Conservation (phyloP, 2,888 invertebrate species). For the Lasioglossum leucozonium region DNA sequence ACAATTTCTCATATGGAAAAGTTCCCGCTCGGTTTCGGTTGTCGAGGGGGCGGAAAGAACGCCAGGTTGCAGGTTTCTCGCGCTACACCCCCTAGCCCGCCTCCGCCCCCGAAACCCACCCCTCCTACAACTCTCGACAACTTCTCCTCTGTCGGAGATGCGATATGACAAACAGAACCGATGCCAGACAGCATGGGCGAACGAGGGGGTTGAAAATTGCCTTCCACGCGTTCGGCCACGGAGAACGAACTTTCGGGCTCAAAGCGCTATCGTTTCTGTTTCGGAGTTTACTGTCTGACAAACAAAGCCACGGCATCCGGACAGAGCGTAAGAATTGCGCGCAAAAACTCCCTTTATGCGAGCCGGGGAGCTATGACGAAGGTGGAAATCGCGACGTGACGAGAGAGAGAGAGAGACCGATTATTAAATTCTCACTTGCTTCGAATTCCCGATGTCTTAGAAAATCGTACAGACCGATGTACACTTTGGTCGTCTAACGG, state of each 20-base stretch:
- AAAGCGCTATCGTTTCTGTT: slow-evolving; percentile 1
- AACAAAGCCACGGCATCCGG: not conserved
- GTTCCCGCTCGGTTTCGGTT: slow-evolving; percentile 59
- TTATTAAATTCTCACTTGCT: not conserved
- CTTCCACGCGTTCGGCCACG: slow-evolving; percentile 1
- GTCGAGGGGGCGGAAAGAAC: slow-evolving; percentile 29
- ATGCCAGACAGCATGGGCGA: slow-evolving; percentile 23
- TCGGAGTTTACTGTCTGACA: slow-evolving; percentile 12
- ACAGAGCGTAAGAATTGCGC: not conserved
- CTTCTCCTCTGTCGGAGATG: slow-evolving; percentile 35
- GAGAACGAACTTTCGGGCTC: not conserved
- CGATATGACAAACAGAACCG: slow-evolving; percentile 46
- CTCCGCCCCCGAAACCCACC: too few species aligned
- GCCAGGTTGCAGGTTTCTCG: slow-evolving; percentile 50
- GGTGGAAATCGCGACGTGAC: not conserved
- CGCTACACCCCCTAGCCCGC: slow-evolving; percentile 29
- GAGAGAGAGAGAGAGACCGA: not conserved
- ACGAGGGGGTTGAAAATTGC: slow-evolving; percentile 22
- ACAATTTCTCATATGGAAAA: slow-evolving; percentile 74
- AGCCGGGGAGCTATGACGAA: not conserved
- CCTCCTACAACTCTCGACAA: slow-evolving; percentile 18
- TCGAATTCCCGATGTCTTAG: not conserved
- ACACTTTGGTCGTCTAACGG: not conserved
- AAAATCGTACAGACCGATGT: not conserved
- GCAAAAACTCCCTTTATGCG: not conserved